Conservation (phyloP, 2,797 vertebrate species). For the Pagetopsis macropterus region DNA sequence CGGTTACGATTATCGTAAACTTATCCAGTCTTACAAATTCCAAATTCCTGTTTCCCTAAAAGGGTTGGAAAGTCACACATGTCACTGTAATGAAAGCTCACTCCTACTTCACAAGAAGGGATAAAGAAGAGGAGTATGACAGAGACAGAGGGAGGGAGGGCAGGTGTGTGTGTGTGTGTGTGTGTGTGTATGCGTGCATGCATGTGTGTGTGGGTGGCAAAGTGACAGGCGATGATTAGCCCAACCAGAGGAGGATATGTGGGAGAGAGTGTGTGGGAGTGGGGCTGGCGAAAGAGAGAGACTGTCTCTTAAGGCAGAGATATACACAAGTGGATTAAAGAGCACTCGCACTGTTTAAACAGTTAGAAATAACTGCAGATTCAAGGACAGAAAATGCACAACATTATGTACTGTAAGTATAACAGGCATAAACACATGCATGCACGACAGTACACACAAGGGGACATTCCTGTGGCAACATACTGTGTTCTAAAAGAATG, state of each 20-base stretch:
- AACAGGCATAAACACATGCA: conserved; percentile 12
- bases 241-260: conserved; percentile 81
- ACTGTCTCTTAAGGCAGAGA: conserved; percentile 62
- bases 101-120: conserved; percentile 36
- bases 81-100: conserved; percentile 52
- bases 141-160: conserved; percentile 48
- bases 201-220: conserved; percentile 75
- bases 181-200: conserved; percentile 36
- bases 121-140: conserved; percentile 46
- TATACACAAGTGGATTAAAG: conserved; percentile 71
- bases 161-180: conserved; percentile 55
- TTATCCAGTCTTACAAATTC: conserved; percentile 10
- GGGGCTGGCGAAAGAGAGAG: conserved; percentile 55
- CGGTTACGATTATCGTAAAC: conserved; percentile 43
- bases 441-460: conserved; percentile 6
- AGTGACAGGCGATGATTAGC: conserved; percentile 85
- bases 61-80: conserved; percentile 50
- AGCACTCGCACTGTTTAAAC: conserved; percentile 57
- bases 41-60: conserved; percentile 40
- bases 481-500: conserved; percentile 13
- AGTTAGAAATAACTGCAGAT: conserved; percentile 33
- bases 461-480: conserved; percentile 29
- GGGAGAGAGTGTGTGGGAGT: conserved; percentile 77
- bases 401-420: conserved; percentile 6
- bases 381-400: conserved; percentile 42